Conservation (phyloP, 2,888 invertebrate species). For the Lamellibrachia columna region DNA sequence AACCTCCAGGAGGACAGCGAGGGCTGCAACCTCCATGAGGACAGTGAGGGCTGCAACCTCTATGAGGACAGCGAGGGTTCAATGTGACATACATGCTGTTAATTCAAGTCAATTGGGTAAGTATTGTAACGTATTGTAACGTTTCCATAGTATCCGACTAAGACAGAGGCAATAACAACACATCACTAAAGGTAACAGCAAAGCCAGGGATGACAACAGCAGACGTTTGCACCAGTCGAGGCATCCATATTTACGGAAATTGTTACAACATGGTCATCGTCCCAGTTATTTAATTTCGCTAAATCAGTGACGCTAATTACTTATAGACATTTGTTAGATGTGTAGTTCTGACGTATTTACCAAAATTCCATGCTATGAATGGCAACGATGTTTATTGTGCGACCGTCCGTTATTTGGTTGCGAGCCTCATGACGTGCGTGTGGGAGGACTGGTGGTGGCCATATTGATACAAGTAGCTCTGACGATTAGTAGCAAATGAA, state of each 20-base stretch:
- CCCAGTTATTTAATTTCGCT: too few relatives aligned
- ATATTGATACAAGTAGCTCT: neutral
- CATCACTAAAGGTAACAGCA: neutral
- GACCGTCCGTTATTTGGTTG: neutral
- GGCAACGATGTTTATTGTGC: neutral
- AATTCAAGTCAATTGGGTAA: too few relatives aligned
- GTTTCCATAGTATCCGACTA: neutral
- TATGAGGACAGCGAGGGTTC: too few relatives aligned
- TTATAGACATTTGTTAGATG: too few relatives aligned
- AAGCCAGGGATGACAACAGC: neutral
- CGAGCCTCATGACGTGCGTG: neutral
- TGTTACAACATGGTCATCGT: too few relatives aligned
- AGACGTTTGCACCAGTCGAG: too few relatives aligned
- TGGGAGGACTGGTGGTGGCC: neutral
- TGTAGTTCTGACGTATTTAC: neutral
- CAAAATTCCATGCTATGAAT: neutral
- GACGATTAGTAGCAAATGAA: neutral
- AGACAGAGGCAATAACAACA: neutral
- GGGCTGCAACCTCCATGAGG: too few relatives aligned
- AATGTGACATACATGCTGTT: too few relatives aligned
- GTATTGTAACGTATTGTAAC: neutral
- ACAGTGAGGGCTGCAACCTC: too few relatives aligned
- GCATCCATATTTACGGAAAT: too few relatives aligned
- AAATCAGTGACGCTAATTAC: too few relatives aligned
- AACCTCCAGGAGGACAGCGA: too few relatives aligned